phyloP scores from a whole-genome alignment of 2,113 vertebrate genomes.

The Malurus elegans region DNA sequence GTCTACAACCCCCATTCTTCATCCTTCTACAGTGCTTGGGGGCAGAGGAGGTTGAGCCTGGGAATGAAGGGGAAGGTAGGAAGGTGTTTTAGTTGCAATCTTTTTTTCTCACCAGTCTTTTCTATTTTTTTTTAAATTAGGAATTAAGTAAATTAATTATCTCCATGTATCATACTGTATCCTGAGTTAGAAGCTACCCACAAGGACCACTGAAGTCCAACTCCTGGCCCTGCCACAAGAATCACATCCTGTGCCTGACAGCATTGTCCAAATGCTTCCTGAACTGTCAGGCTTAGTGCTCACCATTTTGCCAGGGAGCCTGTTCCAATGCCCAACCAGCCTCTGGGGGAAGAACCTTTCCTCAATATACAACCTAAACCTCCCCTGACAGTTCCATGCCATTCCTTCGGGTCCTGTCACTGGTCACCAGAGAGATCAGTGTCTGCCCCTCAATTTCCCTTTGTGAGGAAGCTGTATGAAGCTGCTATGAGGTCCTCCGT shows the following conservation, averaged over 20 bases:
- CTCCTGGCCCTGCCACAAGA: not conserved
- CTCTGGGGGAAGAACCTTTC: not conserved
- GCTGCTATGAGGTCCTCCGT: not conserved
- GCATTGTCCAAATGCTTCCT: not conserved
- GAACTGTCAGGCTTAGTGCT: not conserved
- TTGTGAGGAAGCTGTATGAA: not conserved
- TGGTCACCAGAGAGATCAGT: not conserved
- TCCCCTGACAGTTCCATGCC: not conserved
- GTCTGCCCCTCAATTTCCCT: not conserved
- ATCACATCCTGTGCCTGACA: fast-evolving
- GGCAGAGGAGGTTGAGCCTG: not conserved
- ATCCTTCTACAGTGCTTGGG: not conserved
- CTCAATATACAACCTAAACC: not conserved
- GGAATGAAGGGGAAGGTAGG: not conserved
- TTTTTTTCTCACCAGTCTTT: not conserved
- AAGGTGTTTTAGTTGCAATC: not conserved
- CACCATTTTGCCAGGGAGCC: not conserved
- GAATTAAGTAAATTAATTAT: not conserved
- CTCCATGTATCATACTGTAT: not conserved
- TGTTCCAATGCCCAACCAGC: not conserved
- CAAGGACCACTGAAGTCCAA: not conserved
- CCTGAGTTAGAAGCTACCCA: not conserved
- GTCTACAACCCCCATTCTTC: not conserved
- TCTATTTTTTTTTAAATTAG: not conserved
- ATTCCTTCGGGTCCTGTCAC: not conserved